Evolutionary conservation across 2,113 vertebrate genomes (phyloP), one percentile per base, ranked within the genome.

Genomic region (Prunella himalayana): DNA sequence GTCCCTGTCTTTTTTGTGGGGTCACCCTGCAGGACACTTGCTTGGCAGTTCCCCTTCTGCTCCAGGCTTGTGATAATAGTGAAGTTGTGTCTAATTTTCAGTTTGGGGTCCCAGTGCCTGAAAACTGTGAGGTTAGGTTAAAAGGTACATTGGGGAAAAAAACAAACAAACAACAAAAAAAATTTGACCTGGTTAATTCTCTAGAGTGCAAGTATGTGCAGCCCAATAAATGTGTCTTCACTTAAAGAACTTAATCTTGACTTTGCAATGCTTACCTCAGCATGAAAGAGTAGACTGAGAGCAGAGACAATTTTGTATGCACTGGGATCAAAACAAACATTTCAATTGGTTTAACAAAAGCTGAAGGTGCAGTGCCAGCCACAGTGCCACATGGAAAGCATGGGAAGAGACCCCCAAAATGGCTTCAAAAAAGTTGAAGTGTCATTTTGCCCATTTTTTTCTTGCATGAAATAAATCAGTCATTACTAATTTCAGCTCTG

Each of bases 91-190:
- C 33, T 61, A 8, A 59, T 53, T 44, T 76, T 57, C 25, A 49
- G 3, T 44, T 86, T 61, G 15, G 49, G 17, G 15, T 47, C 53
- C 2, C 13, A 76, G 14, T 66, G 18, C 51, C 23, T 39, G 51
- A 39, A 75, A 70, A 47, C 17, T 28, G 4, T 69, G 50, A 54
- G 21, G 17, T 56, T 44, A 22, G 15, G 25, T 33, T 57, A 33
- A 17, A 28, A 57, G 11, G 4, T 66, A 7, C 5, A 31, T 18
- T 7, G 19, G 5, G 2, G 14, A 1, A 11, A 45, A 15, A 16
- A 13, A 25, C 10, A 41, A 41, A 11, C 12, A 41, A 41, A 41
- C 10, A 41, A 41, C 10, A 41, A 30, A 66, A 24, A 20, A 15
- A 30, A 12, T 3, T 11, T 56, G 12, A 44, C 23, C 27, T 56